Conservation (phyloP, 2,797 vertebrate genomes). For the Oreortyx pictus region DNA sequence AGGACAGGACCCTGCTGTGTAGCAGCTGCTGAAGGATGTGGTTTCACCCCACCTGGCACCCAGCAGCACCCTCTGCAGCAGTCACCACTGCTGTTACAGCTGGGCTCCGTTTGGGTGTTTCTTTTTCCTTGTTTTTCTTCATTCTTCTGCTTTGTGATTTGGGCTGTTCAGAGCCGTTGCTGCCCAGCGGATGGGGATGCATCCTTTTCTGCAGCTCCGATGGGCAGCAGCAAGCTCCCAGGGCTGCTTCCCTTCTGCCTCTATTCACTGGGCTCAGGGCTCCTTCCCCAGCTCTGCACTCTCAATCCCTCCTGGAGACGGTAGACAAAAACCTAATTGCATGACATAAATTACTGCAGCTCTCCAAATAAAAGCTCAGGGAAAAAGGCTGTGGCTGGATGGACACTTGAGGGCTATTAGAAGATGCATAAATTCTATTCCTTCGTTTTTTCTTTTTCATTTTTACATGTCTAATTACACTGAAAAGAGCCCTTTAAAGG, state of each 20-base stretch:
- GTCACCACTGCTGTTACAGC: background rate
- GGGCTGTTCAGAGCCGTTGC: background rate
- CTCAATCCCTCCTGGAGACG: background rate
- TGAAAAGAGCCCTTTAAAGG: slow-evolving; percentile 64
- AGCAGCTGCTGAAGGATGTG: slow-evolving; percentile 10
- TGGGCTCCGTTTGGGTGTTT: rapidly evolving
- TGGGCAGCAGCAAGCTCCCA: rapidly evolving
- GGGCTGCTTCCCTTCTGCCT: background rate
- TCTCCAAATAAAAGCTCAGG: slow-evolving; percentile 58
- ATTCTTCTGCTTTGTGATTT: background rate
- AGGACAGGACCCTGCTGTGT: slow-evolving; percentile 21
- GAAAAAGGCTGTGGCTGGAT: slow-evolving; percentile 52
- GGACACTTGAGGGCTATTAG: slow-evolving; percentile 69
- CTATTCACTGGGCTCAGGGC: background rate
- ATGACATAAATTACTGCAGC: slow-evolving; percentile 65
- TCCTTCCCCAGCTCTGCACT: background rate
- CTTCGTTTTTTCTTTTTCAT: slow-evolving; percentile 69
- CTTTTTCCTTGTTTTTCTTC: rapidly evolving
- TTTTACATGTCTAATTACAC: slow-evolving; percentile 68
- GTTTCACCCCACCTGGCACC: background rate
- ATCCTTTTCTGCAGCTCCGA: rapidly evolving
- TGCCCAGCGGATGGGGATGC: background rate
- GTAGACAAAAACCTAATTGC: slow-evolving; percentile 58
- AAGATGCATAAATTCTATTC: slow-evolving; percentile 67
- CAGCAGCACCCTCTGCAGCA: background rate